A percentile compares a stretch with the other conserved stretches of the same genome.
Conservation (phyloP, 2,113 vertebrate species). For the Pan paniscus region DNA sequence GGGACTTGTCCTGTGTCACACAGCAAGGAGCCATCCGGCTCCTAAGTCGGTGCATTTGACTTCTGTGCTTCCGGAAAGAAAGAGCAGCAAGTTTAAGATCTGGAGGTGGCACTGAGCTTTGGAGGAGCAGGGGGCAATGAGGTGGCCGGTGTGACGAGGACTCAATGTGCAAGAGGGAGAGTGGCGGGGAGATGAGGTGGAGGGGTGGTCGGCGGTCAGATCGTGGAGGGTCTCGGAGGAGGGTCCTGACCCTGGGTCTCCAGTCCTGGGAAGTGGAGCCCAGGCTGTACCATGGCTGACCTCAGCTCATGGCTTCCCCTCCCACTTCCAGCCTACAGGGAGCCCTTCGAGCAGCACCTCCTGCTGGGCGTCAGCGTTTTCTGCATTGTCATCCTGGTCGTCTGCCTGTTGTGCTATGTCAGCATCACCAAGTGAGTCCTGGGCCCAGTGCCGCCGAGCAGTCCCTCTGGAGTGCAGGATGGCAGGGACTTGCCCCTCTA, state of each 20-base stretch:
- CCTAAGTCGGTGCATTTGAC: not conserved
- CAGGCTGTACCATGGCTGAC: not conserved
- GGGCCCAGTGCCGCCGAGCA: accelerated
- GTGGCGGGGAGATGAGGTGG: accelerated
- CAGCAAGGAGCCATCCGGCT: not conserved
- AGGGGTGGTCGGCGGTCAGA: accelerated
- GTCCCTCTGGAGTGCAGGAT: accelerated
- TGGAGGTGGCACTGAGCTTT: not conserved
- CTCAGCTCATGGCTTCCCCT: not conserved
- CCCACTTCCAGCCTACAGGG: slow-evolving; percentile 71
- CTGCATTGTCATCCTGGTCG: slow-evolving; percentile 70
- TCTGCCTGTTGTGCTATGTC: slow-evolving; percentile 76
- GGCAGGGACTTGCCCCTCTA: not conserved
- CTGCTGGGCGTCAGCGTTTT: slow-evolving; percentile 61
- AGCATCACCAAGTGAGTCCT: slow-evolving; percentile 79
- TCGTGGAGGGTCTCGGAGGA: accelerated
- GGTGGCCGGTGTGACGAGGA: accelerated
- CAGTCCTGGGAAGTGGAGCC: not conserved
- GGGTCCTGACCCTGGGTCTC: not conserved
- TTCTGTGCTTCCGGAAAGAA: not conserved
- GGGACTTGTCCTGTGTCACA: not conserved
- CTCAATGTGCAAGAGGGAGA: not conserved
- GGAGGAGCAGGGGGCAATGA: not conserved
- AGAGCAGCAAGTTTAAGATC: not conserved
- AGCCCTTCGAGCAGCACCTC: slow-evolving; percentile 62